Conservation (phyloP, 2,888 invertebrate genomes). For the Schizaphis graminum region DNA sequence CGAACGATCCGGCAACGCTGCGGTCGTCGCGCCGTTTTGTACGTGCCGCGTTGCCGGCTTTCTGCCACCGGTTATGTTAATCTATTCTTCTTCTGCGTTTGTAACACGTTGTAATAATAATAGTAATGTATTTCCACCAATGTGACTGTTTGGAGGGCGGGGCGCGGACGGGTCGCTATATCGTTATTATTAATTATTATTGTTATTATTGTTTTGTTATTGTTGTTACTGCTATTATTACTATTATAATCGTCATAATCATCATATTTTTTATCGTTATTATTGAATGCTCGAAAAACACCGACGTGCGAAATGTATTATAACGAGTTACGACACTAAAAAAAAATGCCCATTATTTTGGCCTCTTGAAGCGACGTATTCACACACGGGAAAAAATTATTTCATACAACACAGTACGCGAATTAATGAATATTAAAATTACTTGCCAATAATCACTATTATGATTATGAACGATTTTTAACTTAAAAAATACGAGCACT, state of each 20-base stretch:
- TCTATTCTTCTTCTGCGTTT: neutral
- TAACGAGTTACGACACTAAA: neutral
- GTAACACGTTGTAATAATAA: neutral
- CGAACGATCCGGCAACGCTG: conserved; percentile 46
- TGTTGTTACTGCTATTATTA: neutral
- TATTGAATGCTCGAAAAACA: neutral
- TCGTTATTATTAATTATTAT: neutral
- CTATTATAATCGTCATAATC: neutral
- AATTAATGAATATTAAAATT: neutral
- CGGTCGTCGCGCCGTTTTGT: conserved; percentile 45
- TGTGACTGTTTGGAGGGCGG: neutral
- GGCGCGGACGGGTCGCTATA: neutral
- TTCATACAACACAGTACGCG: neutral
- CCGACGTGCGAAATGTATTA: neutral
- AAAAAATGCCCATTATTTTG: neutral
- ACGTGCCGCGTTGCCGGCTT: conserved; percentile 38
- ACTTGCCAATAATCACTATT: neutral
- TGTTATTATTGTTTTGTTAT: conserved; percentile 20
- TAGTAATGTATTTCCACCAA: neutral
- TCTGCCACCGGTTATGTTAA: conserved; percentile 21
- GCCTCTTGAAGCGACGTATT: neutral
- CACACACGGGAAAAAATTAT: neutral
- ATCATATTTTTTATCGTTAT: neutral
- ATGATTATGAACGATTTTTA: neutral
- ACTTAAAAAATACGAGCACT: neutral